Conservation (phyloP, 2,797 vertebrate species). For the Mustela erminea region DNA sequence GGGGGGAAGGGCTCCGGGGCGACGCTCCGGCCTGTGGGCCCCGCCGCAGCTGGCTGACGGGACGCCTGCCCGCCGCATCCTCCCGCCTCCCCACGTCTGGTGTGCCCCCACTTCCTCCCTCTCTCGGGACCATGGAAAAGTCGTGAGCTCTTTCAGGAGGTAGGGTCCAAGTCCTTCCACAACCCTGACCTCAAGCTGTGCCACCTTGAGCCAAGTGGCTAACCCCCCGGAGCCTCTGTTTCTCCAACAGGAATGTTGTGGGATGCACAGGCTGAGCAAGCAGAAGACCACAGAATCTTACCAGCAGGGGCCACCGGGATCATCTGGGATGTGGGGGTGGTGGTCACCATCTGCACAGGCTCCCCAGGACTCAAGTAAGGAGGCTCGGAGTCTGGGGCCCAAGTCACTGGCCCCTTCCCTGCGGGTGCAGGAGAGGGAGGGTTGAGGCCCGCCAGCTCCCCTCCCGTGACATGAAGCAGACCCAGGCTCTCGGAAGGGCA, state of each 20-base stretch:
- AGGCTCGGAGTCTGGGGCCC: background rate
- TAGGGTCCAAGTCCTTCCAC: background rate
- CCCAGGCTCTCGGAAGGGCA: background rate
- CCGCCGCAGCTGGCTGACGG: background rate
- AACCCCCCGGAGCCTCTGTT: background rate
- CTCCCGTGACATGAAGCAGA: background rate
- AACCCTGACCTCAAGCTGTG: background rate
- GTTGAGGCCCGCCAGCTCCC: background rate
- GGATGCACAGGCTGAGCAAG: background rate
- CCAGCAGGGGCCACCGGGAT: background rate
- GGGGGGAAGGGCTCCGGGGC: conserved; percentile 85
- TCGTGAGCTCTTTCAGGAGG: background rate
- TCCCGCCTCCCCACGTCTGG: background rate
- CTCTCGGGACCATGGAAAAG: background rate
- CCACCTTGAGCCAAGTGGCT: background rate
- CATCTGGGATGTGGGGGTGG: background rate
- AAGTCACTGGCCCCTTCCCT: background rate
- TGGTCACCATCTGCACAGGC: accelerated
- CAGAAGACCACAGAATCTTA: background rate
- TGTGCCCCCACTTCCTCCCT: background rate
- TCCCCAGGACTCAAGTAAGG: background rate
- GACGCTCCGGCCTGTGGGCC: conserved; percentile 63
- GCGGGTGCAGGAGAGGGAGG: background rate
- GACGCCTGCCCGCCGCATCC: background rate
- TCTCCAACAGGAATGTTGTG: background rate